phyloP scores from a whole-genome alignment of 2,797 vertebrate genomes.

The Sebastes vulpes region DNA sequence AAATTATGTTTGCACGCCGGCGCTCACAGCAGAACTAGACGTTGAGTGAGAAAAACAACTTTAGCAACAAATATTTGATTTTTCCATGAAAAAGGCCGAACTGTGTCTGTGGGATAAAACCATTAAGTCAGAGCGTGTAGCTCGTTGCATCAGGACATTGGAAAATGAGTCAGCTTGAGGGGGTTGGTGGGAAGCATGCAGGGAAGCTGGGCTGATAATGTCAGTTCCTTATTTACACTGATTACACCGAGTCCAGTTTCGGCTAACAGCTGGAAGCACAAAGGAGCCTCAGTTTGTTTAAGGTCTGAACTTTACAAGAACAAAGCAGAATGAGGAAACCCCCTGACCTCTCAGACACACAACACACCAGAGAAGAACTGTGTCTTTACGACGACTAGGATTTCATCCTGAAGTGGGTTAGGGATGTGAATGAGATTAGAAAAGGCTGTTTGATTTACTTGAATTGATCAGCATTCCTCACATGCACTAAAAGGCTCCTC shows the following conservation, averaged over 20 bases:
- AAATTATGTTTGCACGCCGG: not conserved
- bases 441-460: conserved; percentile 8
- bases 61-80: not conserved
- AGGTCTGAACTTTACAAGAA: conserved; percentile 35
- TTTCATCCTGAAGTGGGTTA: conserved; percentile 40
- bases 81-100: not conserved
- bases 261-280: conserved; percentile 38
- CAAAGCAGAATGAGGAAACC: conserved; percentile 30
- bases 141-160: conserved; percentile 47
- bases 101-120: conserved; percentile 14
- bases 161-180: conserved; percentile 45
- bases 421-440: conserved; percentile 37
- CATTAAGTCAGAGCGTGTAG: conserved; percentile 33
- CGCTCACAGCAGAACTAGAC: not conserved
- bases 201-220: conserved; percentile 20
- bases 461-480: conserved; percentile 47
- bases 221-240: conserved; percentile 43
- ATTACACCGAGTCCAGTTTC: conserved; percentile 36
- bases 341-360: conserved; percentile 44
- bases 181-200: not conserved
- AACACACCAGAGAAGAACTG: conserved; percentile 31
- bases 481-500: conserved; percentile 14
- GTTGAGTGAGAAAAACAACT: not conserved
- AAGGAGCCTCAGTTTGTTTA: conserved; percentile 53
- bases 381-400: not conserved